phyloP scores from a whole-genome alignment of 1,140 invertebrate genomes.

The Diorhabda sublineata region DNA sequence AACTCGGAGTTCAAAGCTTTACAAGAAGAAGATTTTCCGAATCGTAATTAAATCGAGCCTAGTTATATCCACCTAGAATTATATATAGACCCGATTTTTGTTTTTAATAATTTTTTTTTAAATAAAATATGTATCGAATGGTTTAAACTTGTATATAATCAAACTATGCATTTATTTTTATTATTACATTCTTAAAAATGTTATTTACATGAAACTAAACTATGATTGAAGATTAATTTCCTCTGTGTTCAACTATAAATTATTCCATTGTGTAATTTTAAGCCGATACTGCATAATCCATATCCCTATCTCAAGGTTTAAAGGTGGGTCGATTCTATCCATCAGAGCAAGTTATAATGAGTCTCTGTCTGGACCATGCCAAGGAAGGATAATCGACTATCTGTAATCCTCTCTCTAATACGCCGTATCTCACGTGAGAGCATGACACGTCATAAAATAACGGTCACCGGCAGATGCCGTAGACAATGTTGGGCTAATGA shows the following conservation, averaged over 20 bases:
- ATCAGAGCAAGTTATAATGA: slow-evolving; percentile 12
- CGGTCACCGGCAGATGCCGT: slow-evolving; percentile 14
- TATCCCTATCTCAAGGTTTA: neutral
- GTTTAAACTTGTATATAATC: too few relatives aligned
- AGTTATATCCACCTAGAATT: neutral
- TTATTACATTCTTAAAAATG: too few relatives aligned
- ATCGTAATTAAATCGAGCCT: neutral
- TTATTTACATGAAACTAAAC: too few relatives aligned
- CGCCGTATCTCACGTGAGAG: slow-evolving; percentile 18
- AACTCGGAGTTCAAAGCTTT: neutral
- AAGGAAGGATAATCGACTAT: slow-evolving; percentile 17
- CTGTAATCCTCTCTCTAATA: slow-evolving; percentile 19
- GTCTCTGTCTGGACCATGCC: slow-evolving; percentile 11
- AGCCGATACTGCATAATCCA: too few relatives aligned
- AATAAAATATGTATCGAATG: too few relatives aligned
- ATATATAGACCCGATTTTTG: too few relatives aligned
- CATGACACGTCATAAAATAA: slow-evolving; percentile 18
- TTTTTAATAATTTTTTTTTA: too few relatives aligned
- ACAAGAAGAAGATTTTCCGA: neutral
- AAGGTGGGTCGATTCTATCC: neutral
- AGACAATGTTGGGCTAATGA: slow-evolving; percentile 11
- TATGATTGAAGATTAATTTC: too few relatives aligned
- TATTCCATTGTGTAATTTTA: too few relatives aligned
- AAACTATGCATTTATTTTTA: too few relatives aligned
- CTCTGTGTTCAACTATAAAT: too few relatives aligned